Evolutionary conservation across 2,888 invertebrate species (phyloP).

Genomic region (Petrolisthes manimaculis): DNA sequence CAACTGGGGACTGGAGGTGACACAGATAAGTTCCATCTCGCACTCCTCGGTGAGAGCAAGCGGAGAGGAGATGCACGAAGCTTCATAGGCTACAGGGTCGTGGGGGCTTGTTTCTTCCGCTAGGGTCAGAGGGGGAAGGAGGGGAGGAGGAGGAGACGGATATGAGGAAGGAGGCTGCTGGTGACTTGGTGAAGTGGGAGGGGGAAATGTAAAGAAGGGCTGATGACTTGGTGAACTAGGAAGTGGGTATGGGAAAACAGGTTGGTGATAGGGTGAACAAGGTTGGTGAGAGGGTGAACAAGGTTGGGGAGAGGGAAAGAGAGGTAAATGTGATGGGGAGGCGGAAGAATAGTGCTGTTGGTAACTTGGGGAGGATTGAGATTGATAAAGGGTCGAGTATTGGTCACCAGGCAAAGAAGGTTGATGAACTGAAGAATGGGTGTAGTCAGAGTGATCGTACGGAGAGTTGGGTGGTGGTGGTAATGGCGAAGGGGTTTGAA

Average conservation of each 20-base stretch:
- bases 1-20: background rate
- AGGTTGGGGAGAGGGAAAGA: background rate
- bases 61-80: background rate
- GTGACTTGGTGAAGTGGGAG: background rate
- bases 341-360: background rate
- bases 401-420: background rate
- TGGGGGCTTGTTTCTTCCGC: background rate
- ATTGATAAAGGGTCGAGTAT: background rate
- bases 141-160: background rate
- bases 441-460: background rate
- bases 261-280: background rate
- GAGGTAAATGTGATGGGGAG: background rate
- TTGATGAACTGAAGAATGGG: background rate
- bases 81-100: background rate
- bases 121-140: background rate
- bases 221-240: background rate
- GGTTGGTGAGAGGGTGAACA: background rate
- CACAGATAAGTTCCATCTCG: background rate
- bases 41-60: background rate
- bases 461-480: conserved; percentile 1
- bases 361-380: background rate
- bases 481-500: background rate
- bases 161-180: background rate
- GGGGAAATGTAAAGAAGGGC: background rate
- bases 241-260: background rate